Percentiles rank a stretch among this genome's conserved stretches.
phyloP scores from a whole-genome alignment of 2,888 invertebrate genomes.

The Teleiodes luculella region DNA sequence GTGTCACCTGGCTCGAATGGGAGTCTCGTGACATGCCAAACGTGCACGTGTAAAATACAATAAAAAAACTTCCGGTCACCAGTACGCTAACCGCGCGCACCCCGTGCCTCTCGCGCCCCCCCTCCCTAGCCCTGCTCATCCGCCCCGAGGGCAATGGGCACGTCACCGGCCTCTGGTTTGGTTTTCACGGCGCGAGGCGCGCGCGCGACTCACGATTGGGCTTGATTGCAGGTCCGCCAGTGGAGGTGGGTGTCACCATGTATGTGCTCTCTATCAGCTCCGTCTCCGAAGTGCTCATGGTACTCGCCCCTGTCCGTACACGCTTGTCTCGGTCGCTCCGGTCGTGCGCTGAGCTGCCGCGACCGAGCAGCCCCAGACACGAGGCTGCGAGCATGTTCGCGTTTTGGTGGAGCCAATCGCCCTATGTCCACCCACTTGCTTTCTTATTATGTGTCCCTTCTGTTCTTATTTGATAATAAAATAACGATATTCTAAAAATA shows the following conservation, averaged over 20 bases:
- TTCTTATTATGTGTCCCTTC: slow-evolving; percentile 68
- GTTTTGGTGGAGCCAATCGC: slow-evolving; percentile 52
- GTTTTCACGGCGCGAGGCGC: slow-evolving; percentile 53
- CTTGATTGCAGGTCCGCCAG: slow-evolving; percentile 94
- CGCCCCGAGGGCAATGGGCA: slow-evolving; percentile 40
- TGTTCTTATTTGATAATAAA: slow-evolving; percentile 17
- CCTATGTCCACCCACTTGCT: slow-evolving; percentile 69
- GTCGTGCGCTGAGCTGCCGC: slow-evolving; percentile 42
- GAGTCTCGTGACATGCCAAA: slow-evolving; percentile 7
- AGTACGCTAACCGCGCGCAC: slow-evolving; percentile 37
- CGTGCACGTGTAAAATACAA: background rate
- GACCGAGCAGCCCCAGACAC: slow-evolving; percentile 73
- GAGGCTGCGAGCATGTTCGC: slow-evolving; percentile 74
- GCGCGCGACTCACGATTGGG: slow-evolving; percentile 67
- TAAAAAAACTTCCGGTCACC: background rate
- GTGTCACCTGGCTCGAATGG: slow-evolving; percentile 17
- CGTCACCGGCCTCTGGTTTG: slow-evolving; percentile 54
- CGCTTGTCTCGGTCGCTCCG: slow-evolving; percentile 68
- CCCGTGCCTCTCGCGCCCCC: slow-evolving; percentile 40
- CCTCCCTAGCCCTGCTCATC: slow-evolving; percentile 39
- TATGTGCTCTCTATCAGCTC: slow-evolving; percentile 99
- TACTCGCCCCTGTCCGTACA: slow-evolving; percentile 80
- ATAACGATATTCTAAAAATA: slow-evolving; percentile 22
- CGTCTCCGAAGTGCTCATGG: slow-evolving; percentile 99
- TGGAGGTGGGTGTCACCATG: slow-evolving; percentile 98